phyloP scores from a whole-genome alignment of 2,888 invertebrate species.

The Lobophora halterata region DNA sequence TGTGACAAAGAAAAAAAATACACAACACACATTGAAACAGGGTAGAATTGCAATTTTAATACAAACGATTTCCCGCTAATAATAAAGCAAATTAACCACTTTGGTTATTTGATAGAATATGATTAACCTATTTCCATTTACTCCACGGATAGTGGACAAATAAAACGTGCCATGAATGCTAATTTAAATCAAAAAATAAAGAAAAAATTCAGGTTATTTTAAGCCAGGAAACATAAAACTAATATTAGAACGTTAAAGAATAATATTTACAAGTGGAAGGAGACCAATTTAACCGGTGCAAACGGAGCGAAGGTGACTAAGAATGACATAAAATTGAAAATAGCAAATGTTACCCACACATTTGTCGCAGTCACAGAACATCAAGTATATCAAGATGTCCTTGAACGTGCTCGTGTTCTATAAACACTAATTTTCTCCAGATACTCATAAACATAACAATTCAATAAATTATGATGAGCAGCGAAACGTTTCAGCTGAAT shows the following conservation, averaged over 20 bases:
- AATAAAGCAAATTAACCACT: no score
- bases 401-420: conserved; percentile 18
- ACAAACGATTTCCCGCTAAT: no score
- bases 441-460: conserved; percentile 13
- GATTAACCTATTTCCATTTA: background rate
- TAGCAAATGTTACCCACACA: conserved; percentile 19
- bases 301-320: conserved; percentile 14
- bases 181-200: conserved; percentile 15
- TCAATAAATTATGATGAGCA: conserved; percentile 5
- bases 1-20: no score
- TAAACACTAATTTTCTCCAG: conserved; percentile 12
- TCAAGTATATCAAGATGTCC: conserved; percentile 20
- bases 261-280: conserved; percentile 19
- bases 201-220: conserved; percentile 7
- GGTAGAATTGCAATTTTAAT: no score
- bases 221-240: conserved; percentile 21
- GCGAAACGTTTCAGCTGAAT: conserved; percentile 10
- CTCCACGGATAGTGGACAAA: conserved; percentile 13
- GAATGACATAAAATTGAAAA: conserved; percentile 24
- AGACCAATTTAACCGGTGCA: conserved; percentile 17
- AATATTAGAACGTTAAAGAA: conserved; percentile 20
- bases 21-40: no score
- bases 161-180: conserved; percentile 18
- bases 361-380: no score
- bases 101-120: no score